These are phyloP conservation scores for Mya arenaria DNA, from an alignment of 1,140 invertebrate species.

Conservation along the genomic window DNA sequence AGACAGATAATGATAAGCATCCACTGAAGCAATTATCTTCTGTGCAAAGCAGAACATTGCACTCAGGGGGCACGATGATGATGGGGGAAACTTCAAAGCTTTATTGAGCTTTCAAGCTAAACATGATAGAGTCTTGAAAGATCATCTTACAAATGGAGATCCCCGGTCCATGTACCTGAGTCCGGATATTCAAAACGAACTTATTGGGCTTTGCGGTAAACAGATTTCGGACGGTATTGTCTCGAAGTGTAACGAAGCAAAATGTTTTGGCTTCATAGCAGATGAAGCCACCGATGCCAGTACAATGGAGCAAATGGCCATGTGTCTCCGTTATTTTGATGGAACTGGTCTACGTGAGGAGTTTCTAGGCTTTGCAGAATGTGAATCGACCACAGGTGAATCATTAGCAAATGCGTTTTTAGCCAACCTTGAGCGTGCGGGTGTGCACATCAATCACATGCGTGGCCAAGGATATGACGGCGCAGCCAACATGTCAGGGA, in stretches of 20 bases:
- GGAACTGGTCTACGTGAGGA: conserved; percentile 1
- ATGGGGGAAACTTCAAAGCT: conserved; percentile 37
- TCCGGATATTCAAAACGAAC: conserved; percentile 15
- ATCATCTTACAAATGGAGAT: background rate
- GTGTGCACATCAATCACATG: conserved; percentile 10
- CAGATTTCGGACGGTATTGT: background rate
- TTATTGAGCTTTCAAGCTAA: conserved; percentile 6
- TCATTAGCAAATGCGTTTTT: conserved; percentile 1
- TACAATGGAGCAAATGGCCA: conserved; percentile 28
- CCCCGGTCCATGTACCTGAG: background rate
- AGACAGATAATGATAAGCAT: background rate
- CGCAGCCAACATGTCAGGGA: conserved; percentile 36
- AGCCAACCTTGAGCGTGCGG: background rate
- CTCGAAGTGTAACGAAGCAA: conserved; percentile 18
- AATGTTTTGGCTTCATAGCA: conserved; percentile 23
- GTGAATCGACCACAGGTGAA: conserved; percentile 13
- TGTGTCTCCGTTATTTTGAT: conserved; percentile 22
- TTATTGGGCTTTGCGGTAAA: background rate
- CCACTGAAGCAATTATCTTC: conserved; percentile 26
- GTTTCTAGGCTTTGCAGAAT: conserved; percentile 8
- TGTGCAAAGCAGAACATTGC: conserved; percentile 51
- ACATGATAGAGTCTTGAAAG: conserved; percentile 13
- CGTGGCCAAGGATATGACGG: conserved; percentile 50
- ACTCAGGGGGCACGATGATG: conserved; percentile 20
- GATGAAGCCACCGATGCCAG: conserved; percentile 32